Evolutionary conservation across 2,888 invertebrate genomes (phyloP).

Genomic region (Cosmorhoe ocellata): DNA sequence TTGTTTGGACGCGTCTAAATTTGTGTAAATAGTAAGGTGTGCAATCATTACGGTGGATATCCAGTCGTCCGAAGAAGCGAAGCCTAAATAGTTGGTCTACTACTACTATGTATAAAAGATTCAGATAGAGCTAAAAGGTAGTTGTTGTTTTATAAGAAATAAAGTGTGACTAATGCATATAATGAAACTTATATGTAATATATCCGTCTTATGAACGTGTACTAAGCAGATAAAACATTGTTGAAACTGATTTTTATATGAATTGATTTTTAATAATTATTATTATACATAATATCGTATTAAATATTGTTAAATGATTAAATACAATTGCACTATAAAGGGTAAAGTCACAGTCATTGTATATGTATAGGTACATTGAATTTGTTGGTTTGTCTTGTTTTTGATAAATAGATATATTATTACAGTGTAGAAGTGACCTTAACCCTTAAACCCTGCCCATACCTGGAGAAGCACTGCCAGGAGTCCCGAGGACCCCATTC

Average conservation of each 20-base stretch:
- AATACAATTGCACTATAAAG: conserved; percentile 33
- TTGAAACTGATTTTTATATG: conserved; percentile 78
- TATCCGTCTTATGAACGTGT: conserved; percentile 81
- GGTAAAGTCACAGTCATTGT: conserved; percentile 47
- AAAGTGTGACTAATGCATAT: conserved; percentile 74
- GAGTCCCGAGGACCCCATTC: no score
- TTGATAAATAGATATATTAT: conserved; percentile 59
- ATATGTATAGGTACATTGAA: conserved; percentile 53
- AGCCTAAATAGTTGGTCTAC: conserved; percentile 71
- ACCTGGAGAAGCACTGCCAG: no score
- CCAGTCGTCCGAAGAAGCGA: conserved; percentile 45
- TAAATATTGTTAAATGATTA: conserved; percentile 53
- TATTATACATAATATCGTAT: conserved; percentile 68
- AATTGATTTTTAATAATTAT: conserved; percentile 75
- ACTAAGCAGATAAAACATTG: conserved; percentile 69
- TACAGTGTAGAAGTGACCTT: conserved; percentile 74
- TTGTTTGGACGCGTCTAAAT: conserved; percentile 7
- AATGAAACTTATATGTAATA: conserved; percentile 76
- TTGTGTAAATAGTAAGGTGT: conserved; percentile 27
- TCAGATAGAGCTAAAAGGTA: conserved; percentile 69
- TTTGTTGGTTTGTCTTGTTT: conserved; percentile 69
- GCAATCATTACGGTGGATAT: conserved; percentile 28
- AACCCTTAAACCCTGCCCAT: no score
- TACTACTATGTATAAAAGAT: conserved; percentile 59
- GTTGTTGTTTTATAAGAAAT: conserved; percentile 81